Conservation (phyloP, 2,113 vertebrate species). For the Cyanistes caeruleus region DNA sequence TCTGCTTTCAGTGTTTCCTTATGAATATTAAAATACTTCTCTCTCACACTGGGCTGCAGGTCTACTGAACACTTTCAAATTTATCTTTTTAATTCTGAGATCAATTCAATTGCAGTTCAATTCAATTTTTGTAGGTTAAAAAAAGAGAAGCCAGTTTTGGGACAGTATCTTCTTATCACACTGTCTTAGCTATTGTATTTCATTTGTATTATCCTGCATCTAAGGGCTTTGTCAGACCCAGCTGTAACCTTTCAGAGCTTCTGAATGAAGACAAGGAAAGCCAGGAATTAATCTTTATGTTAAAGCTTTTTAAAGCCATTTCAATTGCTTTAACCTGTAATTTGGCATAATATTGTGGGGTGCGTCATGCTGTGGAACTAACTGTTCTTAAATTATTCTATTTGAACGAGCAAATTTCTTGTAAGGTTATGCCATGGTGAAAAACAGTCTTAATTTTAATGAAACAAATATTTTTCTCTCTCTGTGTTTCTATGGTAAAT, state of each 20-base stretch:
- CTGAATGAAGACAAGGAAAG: constrained; percentile 39
- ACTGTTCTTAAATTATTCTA: constrained; percentile 55
- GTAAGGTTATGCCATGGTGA: constrained; percentile 52
- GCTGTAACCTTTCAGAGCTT: constrained; percentile 49
- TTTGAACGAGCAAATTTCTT: constrained; percentile 37
- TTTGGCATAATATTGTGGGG: constrained; percentile 58
- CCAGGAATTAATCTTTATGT: constrained; percentile 52
- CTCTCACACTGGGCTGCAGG: neutral
- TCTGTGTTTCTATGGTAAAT: constrained; percentile 11
- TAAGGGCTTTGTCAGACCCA: constrained; percentile 40
- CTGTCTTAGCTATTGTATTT: neutral
- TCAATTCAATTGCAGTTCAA: neutral
- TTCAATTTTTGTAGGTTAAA: neutral
- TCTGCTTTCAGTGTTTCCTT: neutral
- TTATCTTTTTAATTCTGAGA: neutral
- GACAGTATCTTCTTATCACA: neutral
- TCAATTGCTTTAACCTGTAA: constrained; percentile 61
- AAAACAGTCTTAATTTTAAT: constrained; percentile 63
- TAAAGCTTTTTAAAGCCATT: constrained; percentile 51
- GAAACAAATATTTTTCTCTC: constrained; percentile 69
- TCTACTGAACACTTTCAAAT: neutral
- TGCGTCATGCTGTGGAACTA: constrained; percentile 64
- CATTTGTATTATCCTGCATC: neutral
- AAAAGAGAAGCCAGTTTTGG: neutral
- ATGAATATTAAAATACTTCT: neutral